phyloP scores from a whole-genome alignment of 2,797 vertebrate species.

The Pseudotriccus pelzelni region DNA sequence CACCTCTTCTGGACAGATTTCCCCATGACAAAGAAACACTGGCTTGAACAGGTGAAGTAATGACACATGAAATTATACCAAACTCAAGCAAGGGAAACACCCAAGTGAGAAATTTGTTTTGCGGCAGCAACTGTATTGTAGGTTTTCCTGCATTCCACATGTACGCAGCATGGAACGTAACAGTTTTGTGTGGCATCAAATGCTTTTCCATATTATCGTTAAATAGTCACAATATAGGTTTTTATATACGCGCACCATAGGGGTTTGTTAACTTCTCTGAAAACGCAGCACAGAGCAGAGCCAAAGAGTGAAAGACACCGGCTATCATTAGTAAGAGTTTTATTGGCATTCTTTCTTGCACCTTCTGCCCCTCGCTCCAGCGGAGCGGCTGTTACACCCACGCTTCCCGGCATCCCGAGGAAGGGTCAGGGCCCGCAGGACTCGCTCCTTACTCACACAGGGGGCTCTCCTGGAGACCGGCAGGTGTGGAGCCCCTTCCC shows the following conservation, averaged over 20 bases:
- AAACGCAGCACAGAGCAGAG: not conserved
- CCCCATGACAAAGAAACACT: not conserved
- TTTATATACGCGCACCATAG: accelerated
- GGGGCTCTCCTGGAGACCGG: not conserved
- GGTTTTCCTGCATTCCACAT: not conserved
- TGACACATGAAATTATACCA: not conserved
- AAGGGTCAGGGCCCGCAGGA: not conserved
- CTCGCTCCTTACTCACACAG: accelerated
- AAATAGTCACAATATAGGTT: not conserved
- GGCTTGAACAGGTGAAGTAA: not conserved
- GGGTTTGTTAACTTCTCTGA: not conserved
- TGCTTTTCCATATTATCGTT: not conserved
- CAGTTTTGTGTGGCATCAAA: not conserved
- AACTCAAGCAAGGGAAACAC: not conserved
- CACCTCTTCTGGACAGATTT: not conserved
- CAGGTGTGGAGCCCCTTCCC: not conserved
- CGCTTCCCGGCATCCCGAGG: not conserved
- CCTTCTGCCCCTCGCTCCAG: not conserved
- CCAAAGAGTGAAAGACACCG: accelerated
- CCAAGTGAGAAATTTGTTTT: not conserved
- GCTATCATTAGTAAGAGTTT: accelerated
- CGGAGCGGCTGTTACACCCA: not conserved
- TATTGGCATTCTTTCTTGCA: accelerated
- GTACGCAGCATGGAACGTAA: accelerated
- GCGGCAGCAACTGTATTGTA: not conserved